These are phyloP conservation scores for Cassiopea xamachana DNA, from an alignment of 30 jellyfish, hydroid and myxozoan genomes.

Conservation along the genomic window DNA sequence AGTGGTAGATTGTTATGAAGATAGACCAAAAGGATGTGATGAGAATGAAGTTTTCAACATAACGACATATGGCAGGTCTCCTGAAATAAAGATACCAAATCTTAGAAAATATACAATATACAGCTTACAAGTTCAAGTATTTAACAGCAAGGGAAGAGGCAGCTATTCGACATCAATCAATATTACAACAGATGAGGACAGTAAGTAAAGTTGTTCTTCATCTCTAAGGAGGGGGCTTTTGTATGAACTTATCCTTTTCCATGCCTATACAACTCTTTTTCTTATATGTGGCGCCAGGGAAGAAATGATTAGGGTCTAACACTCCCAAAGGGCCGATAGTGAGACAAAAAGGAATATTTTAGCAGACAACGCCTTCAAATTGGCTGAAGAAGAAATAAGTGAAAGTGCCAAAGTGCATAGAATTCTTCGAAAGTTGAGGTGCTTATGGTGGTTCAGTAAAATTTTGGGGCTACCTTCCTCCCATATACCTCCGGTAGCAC, in stretches of 20 bases:
- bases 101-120: slow-evolving; percentile 57
- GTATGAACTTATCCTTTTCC: no score
- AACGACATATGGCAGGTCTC: slow-evolving; percentile 7
- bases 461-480: no score
- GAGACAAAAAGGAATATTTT: neutral
- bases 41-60: slow-evolving; percentile 52
- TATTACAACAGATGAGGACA: slow-evolving; percentile 53
- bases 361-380: neutral
- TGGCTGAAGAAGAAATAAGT: neutral
- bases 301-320: neutral
- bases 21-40: slow-evolving; percentile 61
- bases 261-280: neutral
- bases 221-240: neutral
- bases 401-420: no score
- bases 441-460: no score
- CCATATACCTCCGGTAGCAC: no score
- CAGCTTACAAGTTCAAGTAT: slow-evolving; percentile 31
- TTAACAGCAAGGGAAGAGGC: slow-evolving; percentile 68
- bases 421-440: no score
- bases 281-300: neutral
- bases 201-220: slow-evolving; percentile 36
- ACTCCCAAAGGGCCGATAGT: neutral
- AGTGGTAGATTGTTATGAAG: slow-evolving; percentile 60
- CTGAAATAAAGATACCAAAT: slow-evolving; percentile 3
- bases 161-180: slow-evolving; percentile 16